These are phyloP conservation scores for Marisa cornuarietis DNA, from an alignment of 1,140 invertebrate species.

Conservation along the genomic window DNA sequence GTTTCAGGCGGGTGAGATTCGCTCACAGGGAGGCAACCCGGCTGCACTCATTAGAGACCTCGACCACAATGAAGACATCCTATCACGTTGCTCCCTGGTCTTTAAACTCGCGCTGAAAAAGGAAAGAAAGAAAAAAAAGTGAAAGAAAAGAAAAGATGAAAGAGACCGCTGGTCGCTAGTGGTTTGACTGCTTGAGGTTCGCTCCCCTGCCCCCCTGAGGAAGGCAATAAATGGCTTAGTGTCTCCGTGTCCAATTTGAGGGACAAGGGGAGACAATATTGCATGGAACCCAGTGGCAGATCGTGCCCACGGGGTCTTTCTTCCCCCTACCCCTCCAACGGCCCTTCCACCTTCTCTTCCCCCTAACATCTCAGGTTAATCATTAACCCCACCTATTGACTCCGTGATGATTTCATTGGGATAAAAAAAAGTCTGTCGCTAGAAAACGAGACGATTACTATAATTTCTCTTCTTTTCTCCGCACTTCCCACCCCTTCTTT, in stretches of 20 bases:
- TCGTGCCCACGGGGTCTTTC: neutral
- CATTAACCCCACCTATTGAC: no score
- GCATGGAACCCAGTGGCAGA: neutral
- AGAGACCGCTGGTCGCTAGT: no score
- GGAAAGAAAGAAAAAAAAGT: neutral
- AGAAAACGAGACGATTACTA: slow-evolving; percentile 14
- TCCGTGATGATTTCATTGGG: no score
- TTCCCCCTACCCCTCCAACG: neutral
- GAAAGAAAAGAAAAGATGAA: slow-evolving; percentile 1
- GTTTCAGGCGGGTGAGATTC: no score
- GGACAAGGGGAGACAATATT: neutral
- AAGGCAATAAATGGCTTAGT: neutral
- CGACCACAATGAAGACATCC: slow-evolving; percentile 20
- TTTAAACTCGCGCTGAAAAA: neutral
- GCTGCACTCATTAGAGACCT: slow-evolving; percentile 14
- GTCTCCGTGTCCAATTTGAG: slow-evolving; percentile 3
- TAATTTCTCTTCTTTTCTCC: neutral
- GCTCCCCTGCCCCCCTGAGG: neutral
- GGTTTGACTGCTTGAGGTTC: no score
- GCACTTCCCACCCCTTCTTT: neutral
- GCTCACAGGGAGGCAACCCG: neutral
- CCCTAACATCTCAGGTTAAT: neutral
- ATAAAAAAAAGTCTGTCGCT: neutral
- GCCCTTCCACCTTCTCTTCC: neutral
- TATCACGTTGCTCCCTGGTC: slow-evolving; percentile 20